Conservation (phyloP, 92 coral and sea anemone genomes). For the Siderastrea siderea region DNA sequence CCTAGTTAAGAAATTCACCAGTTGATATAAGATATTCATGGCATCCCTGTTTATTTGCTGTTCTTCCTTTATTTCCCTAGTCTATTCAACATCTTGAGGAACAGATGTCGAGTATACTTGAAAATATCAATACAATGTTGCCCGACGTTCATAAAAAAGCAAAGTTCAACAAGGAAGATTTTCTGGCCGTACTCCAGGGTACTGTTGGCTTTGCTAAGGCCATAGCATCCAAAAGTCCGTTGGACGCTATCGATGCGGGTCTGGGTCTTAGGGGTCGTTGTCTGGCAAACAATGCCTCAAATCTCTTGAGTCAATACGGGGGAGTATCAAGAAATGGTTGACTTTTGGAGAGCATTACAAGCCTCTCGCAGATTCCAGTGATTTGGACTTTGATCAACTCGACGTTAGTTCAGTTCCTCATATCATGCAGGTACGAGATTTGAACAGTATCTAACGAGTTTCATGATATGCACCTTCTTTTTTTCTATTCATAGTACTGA, state of each 20-base stretch:
- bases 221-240: not conserved
- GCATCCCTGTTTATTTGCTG: not conserved
- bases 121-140: too few species aligned
- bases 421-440: conserved; percentile 13
- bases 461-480: not conserved
- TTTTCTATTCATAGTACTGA: not conserved
- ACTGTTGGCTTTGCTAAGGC: not conserved
- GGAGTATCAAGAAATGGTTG: not conserved
- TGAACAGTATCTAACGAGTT: not conserved
- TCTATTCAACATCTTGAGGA: too few species aligned
- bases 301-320: not conserved
- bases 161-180: not conserved
- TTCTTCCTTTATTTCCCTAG: not conserved
- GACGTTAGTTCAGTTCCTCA: conserved; percentile 13
- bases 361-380: conserved; percentile 9
- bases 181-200: not conserved
- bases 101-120: too few species aligned
- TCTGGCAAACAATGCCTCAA: not conserved
- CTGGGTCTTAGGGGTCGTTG: not conserved
- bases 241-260: not conserved
- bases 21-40: not conserved
- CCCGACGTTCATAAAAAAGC: not conserved
- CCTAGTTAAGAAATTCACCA: too few species aligned
- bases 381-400: not conserved
- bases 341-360: not conserved